Percentiles rank a stretch among this genome's conserved stretches.
These are phyloP conservation scores for Mnemiopsis leidyi DNA, from an alignment of 37 sponge, comb jelly and placozoan species.

Conservation along the genomic window DNA sequence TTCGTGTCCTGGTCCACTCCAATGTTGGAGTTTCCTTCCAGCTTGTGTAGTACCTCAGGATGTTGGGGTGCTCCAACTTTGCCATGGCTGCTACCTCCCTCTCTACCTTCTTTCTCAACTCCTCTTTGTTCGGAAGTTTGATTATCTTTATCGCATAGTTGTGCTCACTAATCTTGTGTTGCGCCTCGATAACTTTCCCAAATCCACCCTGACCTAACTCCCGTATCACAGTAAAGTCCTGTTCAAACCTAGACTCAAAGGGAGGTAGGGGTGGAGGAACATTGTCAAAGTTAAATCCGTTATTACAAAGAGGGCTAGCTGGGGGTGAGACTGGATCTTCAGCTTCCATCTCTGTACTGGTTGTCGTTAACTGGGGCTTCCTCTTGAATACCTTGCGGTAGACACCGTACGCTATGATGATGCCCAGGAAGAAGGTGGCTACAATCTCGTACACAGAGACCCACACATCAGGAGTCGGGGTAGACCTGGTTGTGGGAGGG, in stretches of 20 bases:
- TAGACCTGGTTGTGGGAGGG: not conserved
- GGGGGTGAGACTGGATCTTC: not conserved
- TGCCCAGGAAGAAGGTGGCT: not conserved
- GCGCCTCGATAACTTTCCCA: slow-evolving; percentile 83
- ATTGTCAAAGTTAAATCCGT: slow-evolving; percentile 1
- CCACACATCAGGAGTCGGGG: not conserved
- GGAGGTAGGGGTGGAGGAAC: slow-evolving; percentile 18
- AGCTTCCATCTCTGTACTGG: slow-evolving; percentile 7
- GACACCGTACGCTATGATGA: slow-evolving; percentile 7
- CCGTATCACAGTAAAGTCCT: slow-evolving; percentile 75
- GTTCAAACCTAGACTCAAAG: slow-evolving; percentile 66
- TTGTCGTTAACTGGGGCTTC: not conserved
- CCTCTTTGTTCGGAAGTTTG: slow-evolving; percentile 69
- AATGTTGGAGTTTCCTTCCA: slow-evolving; percentile 80
- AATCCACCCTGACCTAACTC: slow-evolving; percentile 84
- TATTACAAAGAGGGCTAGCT: not conserved
- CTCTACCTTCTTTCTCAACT: slow-evolving; percentile 80
- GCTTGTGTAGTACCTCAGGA: slow-evolving; percentile 83
- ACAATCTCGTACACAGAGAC: not conserved
- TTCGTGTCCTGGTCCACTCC: slow-evolving; percentile 48
- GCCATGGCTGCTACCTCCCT: slow-evolving; percentile 85
- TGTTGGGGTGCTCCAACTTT: slow-evolving; percentile 78
- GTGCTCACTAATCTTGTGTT: slow-evolving; percentile 73
- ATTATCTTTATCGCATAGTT: slow-evolving; percentile 89
- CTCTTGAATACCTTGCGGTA: slow-evolving; percentile 43